A percentile compares a stretch with the other conserved stretches of the same genome.
Evolutionary conservation across 1,140 invertebrate species (phyloP).

Genomic region (Zaprionus vittiger): DNA sequence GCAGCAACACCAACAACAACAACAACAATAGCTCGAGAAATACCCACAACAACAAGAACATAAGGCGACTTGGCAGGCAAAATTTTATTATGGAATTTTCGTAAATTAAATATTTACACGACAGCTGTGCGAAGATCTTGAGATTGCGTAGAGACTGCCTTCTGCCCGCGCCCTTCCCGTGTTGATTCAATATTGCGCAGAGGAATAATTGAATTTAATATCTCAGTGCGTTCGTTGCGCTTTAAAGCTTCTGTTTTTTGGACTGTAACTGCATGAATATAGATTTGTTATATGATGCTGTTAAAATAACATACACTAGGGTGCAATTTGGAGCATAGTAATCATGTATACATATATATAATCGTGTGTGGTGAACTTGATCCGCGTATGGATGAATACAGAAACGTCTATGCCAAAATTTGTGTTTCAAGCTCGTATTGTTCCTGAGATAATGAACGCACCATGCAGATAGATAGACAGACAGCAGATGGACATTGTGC

Average conservation of each 20-base stretch:
- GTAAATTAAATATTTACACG: conserved; percentile 81
- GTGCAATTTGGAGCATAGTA: no score
- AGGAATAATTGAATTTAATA: conserved; percentile 75
- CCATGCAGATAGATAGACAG: no score
- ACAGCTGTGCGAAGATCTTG: conserved; percentile 73
- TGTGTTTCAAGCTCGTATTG: no score
- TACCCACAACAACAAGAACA: conserved; percentile 14
- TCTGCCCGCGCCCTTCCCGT: background rate
- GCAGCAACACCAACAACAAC: conserved; percentile 36
- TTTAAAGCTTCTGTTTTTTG: conserved; percentile 14
- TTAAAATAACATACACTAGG: background rate
- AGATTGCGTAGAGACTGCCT: conserved; percentile 30
- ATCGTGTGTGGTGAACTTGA: no score
- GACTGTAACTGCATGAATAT: background rate
- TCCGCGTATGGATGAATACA: no score
- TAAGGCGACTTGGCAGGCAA: conserved; percentile 50
- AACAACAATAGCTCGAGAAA: no score
- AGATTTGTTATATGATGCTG: background rate
- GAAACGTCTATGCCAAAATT: no score
- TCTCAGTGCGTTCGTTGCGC: conserved; percentile 28
- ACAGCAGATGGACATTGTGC: no score
- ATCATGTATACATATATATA: no score
- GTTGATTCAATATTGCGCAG: conserved; percentile 67
- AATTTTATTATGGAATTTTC: conserved; percentile 79
- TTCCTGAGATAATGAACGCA: no score